A percentile compares a stretch with the other conserved stretches of the same genome.
Conservation (phyloP, 2,113 vertebrate genomes). For the Hassar affinis region DNA sequence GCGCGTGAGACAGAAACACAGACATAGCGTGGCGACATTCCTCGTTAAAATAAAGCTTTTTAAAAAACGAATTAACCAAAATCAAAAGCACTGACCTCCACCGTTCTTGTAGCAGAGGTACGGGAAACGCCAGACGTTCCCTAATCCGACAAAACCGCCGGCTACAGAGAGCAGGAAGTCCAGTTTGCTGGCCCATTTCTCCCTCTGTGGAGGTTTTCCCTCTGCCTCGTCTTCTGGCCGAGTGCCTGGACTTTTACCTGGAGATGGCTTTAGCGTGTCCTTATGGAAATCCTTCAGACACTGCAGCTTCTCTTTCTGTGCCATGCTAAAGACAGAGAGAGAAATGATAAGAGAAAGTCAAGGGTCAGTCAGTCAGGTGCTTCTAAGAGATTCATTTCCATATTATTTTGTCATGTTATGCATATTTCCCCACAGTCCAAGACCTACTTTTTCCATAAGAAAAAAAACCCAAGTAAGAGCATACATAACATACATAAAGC, state of each 20-base stretch:
- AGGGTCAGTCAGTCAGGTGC: neutral
- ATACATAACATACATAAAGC: neutral
- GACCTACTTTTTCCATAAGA: neutral
- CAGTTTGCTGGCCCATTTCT: slow-evolving; percentile 98
- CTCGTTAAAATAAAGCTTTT: neutral
- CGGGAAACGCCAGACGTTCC: slow-evolving; percentile 97
- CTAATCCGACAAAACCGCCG: slow-evolving; percentile 94
- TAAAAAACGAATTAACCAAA: neutral
- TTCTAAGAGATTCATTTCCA: neutral
- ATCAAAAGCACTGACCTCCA: slow-evolving; percentile 77
- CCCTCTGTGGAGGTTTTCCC: slow-evolving; percentile 88
- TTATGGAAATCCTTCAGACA: slow-evolving; percentile 98
- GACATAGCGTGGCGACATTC: neutral
- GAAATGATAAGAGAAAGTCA: neutral
- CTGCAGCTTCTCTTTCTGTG: slow-evolving; percentile 95
- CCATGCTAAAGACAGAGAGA: slow-evolving; percentile 73
- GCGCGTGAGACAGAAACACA: neutral
- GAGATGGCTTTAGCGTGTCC: slow-evolving; percentile 95
- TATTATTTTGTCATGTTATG: neutral
- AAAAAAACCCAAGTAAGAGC: neutral
- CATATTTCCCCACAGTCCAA: neutral
- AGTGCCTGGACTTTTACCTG: slow-evolving; percentile 93
- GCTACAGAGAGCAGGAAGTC: slow-evolving; percentile 97
- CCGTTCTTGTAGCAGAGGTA: slow-evolving; percentile 99
- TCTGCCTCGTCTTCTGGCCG: slow-evolving; percentile 94